Base-by-base conservation (phyloP, 2,113 vertebrate genomes). In the Spheniscus mendiculus region DNA sequence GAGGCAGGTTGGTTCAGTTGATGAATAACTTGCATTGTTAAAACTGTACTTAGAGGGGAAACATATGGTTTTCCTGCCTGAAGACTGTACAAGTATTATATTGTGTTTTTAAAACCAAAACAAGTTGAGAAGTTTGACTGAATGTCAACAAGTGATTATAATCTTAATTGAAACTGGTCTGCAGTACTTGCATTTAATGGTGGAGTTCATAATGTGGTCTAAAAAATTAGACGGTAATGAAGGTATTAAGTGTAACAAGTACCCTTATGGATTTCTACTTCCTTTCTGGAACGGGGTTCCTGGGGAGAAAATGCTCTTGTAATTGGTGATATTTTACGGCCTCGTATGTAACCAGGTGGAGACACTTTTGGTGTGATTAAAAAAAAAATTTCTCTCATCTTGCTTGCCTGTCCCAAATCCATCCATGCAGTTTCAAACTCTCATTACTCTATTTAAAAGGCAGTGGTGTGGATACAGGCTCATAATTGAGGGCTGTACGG, bases 1-100 rank as follows among this genome's bases (percentile, higher is more conserved):
- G 30, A 42, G 87, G 76, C 69, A 82, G 90, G 52, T 96, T 91
- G 63, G 50, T 89, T 96, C 42, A 3, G 86, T 89, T 49, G 5
- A 55, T 96, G 94, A 97, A 96, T 96, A 96, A 97, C 87, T 58
- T 85, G 61, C 95, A 98, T 98, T 98, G 97, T 98, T 97, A 81
- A 69, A 92, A 82, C 65, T 86, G 78, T 87, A 86, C 88, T 91
- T 97, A 53, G 95, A 98, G 97, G 81, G 87, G 86, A 97, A 98
- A 97, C 96, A 97, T 87, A 97, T 97, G 97, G 98, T 97, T 97
- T 98, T 97, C 89, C 90, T 97, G 82, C 93, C 93, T 82, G 66
- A 96, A 93, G 80, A 93, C 74, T 95, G 82, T 93, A 91, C 95
- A 96, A 95, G 90, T 83, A 96, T 97, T 96, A 94, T 94, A 96